Conservation (phyloP, 2,888 invertebrate species). For the Melanostoma scalare region DNA sequence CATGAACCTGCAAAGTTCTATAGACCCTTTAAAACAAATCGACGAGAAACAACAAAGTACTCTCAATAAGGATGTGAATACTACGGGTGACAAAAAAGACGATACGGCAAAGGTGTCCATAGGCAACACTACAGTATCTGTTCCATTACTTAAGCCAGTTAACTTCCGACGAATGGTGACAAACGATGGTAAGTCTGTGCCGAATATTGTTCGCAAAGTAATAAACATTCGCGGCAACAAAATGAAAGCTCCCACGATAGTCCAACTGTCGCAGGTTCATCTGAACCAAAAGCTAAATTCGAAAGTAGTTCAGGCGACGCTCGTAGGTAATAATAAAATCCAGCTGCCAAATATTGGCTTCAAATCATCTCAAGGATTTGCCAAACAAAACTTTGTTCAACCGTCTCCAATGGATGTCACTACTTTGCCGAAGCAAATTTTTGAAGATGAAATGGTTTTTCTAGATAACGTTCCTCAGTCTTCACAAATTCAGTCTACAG, state of each 20-base stretch:
- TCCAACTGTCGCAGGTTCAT: constrained; percentile 80
- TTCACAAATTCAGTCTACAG: constrained; percentile 1
- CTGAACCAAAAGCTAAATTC: constrained; percentile 80
- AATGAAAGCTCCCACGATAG: constrained; percentile 78
- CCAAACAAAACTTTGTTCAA: constrained; percentile 80
- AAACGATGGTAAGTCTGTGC: constrained; percentile 53
- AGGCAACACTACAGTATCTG: constrained; percentile 82
- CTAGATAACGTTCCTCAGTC: constrained; percentile 29
- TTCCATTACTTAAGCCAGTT: constrained; percentile 80
- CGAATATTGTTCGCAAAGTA: constrained; percentile 62
- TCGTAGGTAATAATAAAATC: constrained; percentile 79
- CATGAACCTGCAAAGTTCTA: constrained; percentile 18
- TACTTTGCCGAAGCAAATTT: constrained; percentile 86
- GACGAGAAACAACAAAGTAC: constrained; percentile 23
- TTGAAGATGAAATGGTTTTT: constrained; percentile 84
- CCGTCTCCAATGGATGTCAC: constrained; percentile 84
- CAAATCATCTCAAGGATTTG: constrained; percentile 71
- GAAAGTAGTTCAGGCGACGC: constrained; percentile 82
- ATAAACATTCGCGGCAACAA: constrained; percentile 76
- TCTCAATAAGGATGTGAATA: constrained; percentile 8
- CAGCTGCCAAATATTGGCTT: constrained; percentile 76
- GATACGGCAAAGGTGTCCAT: constrained; percentile 83
- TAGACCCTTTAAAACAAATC: constrained; percentile 22
- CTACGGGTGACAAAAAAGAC: constrained; percentile 76
- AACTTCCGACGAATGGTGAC: constrained; percentile 76